These are phyloP conservation scores for Pygoscelis antarcticus DNA, from an alignment of 2,113 vertebrate species.

Conservation along the genomic window DNA sequence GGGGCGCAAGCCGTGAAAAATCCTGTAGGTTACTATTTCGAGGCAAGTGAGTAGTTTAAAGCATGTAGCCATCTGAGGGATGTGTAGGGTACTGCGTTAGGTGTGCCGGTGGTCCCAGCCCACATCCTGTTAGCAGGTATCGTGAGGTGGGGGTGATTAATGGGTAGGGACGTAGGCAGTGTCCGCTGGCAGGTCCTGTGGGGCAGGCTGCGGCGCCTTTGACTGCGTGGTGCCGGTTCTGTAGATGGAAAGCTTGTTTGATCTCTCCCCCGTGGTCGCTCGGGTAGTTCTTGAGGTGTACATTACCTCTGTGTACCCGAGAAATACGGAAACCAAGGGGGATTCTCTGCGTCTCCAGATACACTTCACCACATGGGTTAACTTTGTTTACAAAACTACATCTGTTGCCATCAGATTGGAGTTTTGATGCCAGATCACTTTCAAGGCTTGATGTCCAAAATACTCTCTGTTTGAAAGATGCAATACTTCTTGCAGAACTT, in stretches of 20 bases:
- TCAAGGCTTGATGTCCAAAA: background rate
- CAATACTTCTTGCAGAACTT: background rate
- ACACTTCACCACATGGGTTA: background rate
- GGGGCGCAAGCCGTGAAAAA: background rate
- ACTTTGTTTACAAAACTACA: background rate
- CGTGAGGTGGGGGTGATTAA: fast-evolving
- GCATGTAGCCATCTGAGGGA: background rate
- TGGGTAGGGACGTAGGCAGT: background rate
- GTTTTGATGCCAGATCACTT: background rate
- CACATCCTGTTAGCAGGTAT: too few species aligned
- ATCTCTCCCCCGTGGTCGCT: background rate
- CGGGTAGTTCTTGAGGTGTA: background rate
- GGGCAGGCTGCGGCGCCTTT: background rate
- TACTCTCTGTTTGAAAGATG: background rate
- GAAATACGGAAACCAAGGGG: background rate
- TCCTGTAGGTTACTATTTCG: background rate
- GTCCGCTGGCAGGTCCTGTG: background rate
- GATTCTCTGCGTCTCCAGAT: background rate
- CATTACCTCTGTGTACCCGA: background rate
- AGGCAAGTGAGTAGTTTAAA: background rate
- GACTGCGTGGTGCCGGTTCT: background rate
- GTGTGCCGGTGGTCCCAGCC: background rate
- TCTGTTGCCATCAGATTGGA: background rate
- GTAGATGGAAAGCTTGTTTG: background rate
- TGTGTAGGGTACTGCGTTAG: background rate